phyloP scores from a whole-genome alignment of 2,888 invertebrate species.

The Gryllus longicercus region DNA sequence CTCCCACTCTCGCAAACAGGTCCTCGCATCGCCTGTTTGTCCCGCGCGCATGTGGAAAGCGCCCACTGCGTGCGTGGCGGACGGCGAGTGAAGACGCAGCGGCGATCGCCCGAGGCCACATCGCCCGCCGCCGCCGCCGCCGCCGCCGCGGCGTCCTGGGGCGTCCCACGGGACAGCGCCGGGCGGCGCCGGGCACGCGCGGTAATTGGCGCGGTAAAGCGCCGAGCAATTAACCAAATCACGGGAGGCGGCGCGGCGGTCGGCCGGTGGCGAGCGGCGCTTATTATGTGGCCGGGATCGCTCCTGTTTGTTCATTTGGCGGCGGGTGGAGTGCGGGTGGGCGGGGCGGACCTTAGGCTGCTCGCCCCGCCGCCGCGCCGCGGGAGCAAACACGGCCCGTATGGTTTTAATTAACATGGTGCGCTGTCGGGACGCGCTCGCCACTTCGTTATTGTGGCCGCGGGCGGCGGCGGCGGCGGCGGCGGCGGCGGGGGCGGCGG shows the following conservation, averaged over 20 bases:
- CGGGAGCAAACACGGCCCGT: too few species aligned
- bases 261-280: background rate
- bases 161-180: background rate
- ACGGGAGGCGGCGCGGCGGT: background rate
- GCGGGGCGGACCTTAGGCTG: background rate
- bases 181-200: background rate
- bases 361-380: too few species aligned
- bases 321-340: background rate
- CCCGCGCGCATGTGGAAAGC: background rate
- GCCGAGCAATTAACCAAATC: background rate
- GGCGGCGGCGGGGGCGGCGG: too few species aligned
- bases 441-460: too few species aligned
- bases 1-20: too few species aligned
- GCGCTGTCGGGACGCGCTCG: too few species aligned
- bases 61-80: background rate
- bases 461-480: too few species aligned
- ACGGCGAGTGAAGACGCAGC: background rate
- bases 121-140: background rate
- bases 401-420: too few species aligned
- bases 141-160: background rate
- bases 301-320: conserved; percentile 2
- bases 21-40: background rate
- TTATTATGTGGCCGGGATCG: background rate
- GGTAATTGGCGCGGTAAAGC: conserved; percentile 19
- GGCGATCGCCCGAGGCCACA: background rate